Evolutionary conservation across 2,888 invertebrate species (phyloP), one percentile per base, ranked within the genome.

Genomic region (Orchesellides sinensis): DNA sequence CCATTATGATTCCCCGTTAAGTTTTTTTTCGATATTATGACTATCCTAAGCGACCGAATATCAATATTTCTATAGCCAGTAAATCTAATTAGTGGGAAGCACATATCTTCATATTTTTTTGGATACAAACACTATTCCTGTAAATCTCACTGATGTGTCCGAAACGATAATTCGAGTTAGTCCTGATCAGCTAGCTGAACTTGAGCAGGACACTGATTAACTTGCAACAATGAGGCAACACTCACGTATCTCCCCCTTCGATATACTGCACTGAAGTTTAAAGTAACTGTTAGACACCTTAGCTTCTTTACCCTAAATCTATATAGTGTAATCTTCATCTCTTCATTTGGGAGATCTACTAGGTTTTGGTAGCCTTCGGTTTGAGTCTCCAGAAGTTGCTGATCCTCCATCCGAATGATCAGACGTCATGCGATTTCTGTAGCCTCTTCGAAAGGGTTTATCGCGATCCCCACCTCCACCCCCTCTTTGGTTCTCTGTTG

Each of bases 101-200:
- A 80, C 80, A 45, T 59, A 63, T 63, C 63, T 27, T 73, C 78
- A 77, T 69, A 49, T 27, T 56, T 78, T 59, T 14, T 45, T 66
- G 29, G 68, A 54, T 74, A 81, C 74, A 74, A 81, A 74, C 68
- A 61, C 73, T 81, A 74, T 49, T 81, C 59, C 29, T 45, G 49
- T 65, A 82, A 82, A 82, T 82, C 82, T 82, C 82, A 82, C 82
- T 82, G 82, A 82, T 82, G 82, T 75, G 82, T 82, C 82, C 82
- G 74, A 74, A 81, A 81, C 52, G 61, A 81, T 81, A 81, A 81
- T 81, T 81, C 81, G 73, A 59, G 69, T 70, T 35, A 23, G 72
- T 80, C 80, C 80, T 80, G 65, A 66, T 45, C 72, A 66, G 25
- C 19, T 54, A 25, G 45, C 19, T 63, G 29, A 70, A 63, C 45